phyloP scores from a whole-genome alignment of 2,888 invertebrate species.

The Diogma glabrata region DNA sequence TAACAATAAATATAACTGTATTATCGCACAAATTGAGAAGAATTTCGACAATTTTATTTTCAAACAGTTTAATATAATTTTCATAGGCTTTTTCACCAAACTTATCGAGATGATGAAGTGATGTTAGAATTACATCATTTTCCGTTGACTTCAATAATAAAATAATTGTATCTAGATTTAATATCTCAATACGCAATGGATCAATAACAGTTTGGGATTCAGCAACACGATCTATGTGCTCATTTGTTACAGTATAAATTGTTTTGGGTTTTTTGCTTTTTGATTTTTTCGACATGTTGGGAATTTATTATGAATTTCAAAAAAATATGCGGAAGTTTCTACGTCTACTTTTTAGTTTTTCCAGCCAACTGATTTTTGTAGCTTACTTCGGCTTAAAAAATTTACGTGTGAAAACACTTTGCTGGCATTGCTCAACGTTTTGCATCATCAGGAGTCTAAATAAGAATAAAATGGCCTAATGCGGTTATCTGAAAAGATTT shows the following conservation, averaged over 20 bases:
- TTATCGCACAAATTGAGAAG: slow-evolving; percentile 11
- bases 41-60: slow-evolving; percentile 10
- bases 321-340: too few species aligned
- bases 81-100: slow-evolving; percentile 10
- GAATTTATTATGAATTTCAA: too few species aligned
- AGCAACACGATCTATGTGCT: not conserved
- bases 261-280: slow-evolving; percentile 4
- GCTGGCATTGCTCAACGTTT: too few species aligned
- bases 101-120: slow-evolving; percentile 14
- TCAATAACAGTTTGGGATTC: not conserved
- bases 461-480: too few species aligned
- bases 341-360: too few species aligned
- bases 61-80: slow-evolving; percentile 9
- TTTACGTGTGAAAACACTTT: too few species aligned
- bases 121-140: slow-evolving; percentile 10
- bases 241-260: not conserved
- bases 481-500: too few species aligned
- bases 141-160: slow-evolving; percentile 11
- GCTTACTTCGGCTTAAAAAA: too few species aligned
- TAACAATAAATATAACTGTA: slow-evolving; percentile 8
- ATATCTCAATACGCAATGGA: not conserved
- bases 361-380: too few species aligned
- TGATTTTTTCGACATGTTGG: slow-evolving; percentile 11
- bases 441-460: too few species aligned
- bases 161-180: slow-evolving; percentile 10